Evolutionary conservation across 2,888 invertebrate species (phyloP), one percentile per base, ranked within the genome.

Genomic region (Caenorhabditis imperialis): DNA sequence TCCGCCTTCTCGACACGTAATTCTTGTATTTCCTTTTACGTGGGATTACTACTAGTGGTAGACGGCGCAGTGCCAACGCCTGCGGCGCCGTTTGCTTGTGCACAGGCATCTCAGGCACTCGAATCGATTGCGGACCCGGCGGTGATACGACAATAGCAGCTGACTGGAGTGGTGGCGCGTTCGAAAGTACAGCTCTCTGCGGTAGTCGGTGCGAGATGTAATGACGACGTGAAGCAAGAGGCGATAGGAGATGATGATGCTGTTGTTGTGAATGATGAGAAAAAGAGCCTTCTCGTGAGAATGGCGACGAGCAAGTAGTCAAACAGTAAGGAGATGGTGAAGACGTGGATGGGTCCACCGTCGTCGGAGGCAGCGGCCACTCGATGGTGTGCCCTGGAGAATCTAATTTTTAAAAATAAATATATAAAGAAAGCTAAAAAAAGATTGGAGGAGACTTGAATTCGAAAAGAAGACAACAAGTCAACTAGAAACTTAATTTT

Each of bases 41-140:
- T 7, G 87, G 87, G 44, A 87, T 87, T 27, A 87, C 86, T 16
- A 87, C 86, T 16, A 87, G 69, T 1, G 87, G 87, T 57, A 85
- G 61, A 16, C 83, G 76, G 18, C 84, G 78, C 20, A 83, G 71
- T 23, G 82, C 80, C 55, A 78, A 47, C 10, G 63, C 47, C 20
- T 58, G 38, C 37, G 20, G 20, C 27, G 37, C 23, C 7, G 20
- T 20, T 35, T 63, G 53, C 12, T 42, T 27, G 25, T 42, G 16
- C 6, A 30, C 7, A 30, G 30, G 30, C 30, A 30, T 30, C 10
- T 30, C 65, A n/a, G 57, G 55, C 44, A 67, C 37, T 27, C 27
- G 44, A 18, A 45, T 37, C 27, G 61, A 44, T 27, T 25, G 3
- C 14, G 20, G 23, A 4, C 3, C 7, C 22, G 51, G 38, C 23